phyloP scores from a whole-genome alignment of 2,113 vertebrate species.

The Gallinago jamesoni region DNA sequence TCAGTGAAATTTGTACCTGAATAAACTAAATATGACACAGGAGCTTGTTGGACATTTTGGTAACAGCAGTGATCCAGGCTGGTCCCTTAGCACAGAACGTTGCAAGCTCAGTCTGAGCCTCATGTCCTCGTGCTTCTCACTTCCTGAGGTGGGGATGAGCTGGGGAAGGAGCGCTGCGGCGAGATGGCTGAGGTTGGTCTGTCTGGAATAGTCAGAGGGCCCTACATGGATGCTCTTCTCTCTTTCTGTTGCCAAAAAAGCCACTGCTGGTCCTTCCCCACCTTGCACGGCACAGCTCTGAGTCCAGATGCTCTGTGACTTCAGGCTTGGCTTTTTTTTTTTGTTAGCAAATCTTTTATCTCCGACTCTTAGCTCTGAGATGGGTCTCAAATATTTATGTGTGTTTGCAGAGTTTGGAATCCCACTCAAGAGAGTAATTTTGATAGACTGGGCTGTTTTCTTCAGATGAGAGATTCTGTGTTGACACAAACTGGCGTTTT shows the following conservation, averaged over 20 bases:
- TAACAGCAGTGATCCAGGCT: neutral
- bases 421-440: neutral
- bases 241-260: neutral
- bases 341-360: neutral
- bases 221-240: neutral
- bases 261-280: neutral
- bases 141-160: neutral
- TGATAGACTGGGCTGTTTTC: neutral
- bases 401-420: neutral
- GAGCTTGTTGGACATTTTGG: neutral
- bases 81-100: neutral
- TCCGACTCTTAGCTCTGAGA: neutral
- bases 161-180: neutral
- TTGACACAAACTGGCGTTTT: neutral
- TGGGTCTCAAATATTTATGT: neutral
- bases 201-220: neutral
- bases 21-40: neutral
- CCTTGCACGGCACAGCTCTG: neutral
- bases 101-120: neutral
- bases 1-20: neutral
- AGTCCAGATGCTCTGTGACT: neutral
- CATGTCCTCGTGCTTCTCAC: rapidly evolving
- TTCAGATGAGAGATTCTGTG: neutral
- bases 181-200: neutral
- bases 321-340: neutral